Conservation (phyloP, 2,797 vertebrate species). For the Anabas testudineus region DNA sequence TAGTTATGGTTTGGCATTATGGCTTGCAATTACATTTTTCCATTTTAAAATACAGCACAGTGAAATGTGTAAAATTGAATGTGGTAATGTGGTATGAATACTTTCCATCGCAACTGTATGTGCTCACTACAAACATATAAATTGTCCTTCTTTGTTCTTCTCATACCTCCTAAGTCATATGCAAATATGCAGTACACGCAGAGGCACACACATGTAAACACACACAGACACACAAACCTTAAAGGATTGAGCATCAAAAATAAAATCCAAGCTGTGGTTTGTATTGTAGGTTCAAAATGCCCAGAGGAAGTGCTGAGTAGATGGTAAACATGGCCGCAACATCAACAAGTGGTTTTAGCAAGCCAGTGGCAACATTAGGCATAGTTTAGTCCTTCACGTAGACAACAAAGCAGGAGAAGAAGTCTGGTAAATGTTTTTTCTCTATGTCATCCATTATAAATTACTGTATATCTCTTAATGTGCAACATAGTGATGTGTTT, state of each 20-base stretch:
- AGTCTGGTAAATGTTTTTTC: background rate
- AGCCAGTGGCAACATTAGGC: constrained; percentile 4
- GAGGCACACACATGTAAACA: background rate
- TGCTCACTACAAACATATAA: background rate
- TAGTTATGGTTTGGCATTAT: no score
- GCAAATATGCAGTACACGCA: background rate
- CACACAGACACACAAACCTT: background rate
- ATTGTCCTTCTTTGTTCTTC: background rate
- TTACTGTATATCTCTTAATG: background rate
- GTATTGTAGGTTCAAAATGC: constrained; percentile 52
- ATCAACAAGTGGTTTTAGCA: constrained; percentile 55
- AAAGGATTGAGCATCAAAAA: constrained; percentile 37
- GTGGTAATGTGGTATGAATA: no score
- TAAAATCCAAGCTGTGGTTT: constrained; percentile 49
- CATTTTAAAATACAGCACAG: no score
- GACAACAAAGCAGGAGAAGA: background rate
- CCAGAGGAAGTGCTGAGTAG: constrained; percentile 64
- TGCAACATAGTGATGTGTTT: background rate
- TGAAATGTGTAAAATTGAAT: no score
- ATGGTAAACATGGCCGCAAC: constrained; percentile 68
- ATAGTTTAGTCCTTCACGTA: constrained; percentile 1
- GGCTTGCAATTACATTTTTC: no score
- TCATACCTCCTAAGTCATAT: background rate
- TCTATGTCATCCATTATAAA: background rate
- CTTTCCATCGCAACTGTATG: no score